These are phyloP conservation scores for Oryzias woworae DNA, from an alignment of 2,113 vertebrate genomes.

Conservation along the genomic window DNA sequence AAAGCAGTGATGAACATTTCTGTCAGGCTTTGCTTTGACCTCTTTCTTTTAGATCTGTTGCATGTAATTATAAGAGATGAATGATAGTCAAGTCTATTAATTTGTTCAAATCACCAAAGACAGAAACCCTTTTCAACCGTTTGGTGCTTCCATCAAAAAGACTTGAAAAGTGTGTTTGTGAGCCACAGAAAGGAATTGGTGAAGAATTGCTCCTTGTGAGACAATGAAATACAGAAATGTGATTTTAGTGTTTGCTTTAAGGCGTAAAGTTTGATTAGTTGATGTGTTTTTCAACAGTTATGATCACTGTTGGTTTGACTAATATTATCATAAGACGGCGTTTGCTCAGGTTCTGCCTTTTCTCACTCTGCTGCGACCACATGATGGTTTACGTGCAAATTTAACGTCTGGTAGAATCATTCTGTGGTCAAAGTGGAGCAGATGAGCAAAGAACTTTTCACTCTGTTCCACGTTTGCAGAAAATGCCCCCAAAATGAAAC, in stretches of 20 bases:
- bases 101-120: not conserved
- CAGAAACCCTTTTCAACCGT: not conserved
- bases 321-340: slow-evolving; percentile 22
- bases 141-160: too few species aligned
- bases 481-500: not conserved
- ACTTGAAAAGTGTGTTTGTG: too few species aligned
- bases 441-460: not conserved
- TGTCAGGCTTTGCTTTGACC: slow-evolving; percentile 1
- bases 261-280: slow-evolving; percentile 15
- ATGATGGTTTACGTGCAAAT: slow-evolving; percentile 19
- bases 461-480: not conserved
- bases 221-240: slow-evolving; percentile 4
- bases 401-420: slow-evolving; percentile 8
- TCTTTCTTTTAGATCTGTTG: not conserved
- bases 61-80: not conserved
- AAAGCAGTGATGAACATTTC: slow-evolving; percentile 2
- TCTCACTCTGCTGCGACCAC: not conserved
- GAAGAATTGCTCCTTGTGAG: slow-evolving; percentile 12
- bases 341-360: slow-evolving; percentile 7
- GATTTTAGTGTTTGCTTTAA: slow-evolving; percentile 12
- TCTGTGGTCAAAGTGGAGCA: not conserved
- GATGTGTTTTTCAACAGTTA: slow-evolving; percentile 30
- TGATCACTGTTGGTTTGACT: slow-evolving; percentile 8
- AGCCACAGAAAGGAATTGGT: not conserved
- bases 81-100: not conserved